Percentiles rank a stretch among this genome's conserved stretches.
Evolutionary conservation across 2,888 invertebrate genomes (phyloP).

Genomic region (Hylaea fasciaria): DNA sequence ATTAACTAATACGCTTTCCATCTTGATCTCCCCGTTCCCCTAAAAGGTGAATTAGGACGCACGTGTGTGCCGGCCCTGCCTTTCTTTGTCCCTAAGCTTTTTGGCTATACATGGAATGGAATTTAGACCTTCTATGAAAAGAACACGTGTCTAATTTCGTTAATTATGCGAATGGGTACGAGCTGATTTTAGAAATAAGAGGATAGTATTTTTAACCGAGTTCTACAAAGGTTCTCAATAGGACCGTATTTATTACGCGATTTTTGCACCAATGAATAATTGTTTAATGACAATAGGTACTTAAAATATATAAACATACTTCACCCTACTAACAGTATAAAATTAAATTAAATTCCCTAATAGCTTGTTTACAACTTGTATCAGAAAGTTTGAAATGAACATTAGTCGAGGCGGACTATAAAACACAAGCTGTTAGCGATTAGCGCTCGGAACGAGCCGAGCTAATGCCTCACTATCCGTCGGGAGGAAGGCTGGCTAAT

Average conservation of each 20-base stretch:
- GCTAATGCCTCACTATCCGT: constrained; percentile 10
- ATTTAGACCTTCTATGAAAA: constrained; percentile 18
- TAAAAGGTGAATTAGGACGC: constrained; percentile 40
- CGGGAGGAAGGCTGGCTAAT: too few species aligned
- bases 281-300: too few species aligned
- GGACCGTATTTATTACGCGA: too few species aligned
- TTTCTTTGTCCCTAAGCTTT: constrained; percentile 17
- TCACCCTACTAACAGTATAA: too few species aligned
- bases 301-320: too few species aligned
- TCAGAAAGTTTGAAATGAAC: constrained; percentile 26
- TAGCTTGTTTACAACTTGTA: not conserved
- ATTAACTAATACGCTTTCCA: constrained; percentile 27
- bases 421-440: constrained; percentile 34
- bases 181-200: too few species aligned
- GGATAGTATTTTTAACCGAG: too few species aligned
- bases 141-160: not conserved
- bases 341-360: not conserved
- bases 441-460: constrained; percentile 31
- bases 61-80: constrained; percentile 35
- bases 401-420: constrained; percentile 32
- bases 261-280: too few species aligned
- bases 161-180: not conserved
- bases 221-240: too few species aligned
- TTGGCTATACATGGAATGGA: constrained; percentile 18
- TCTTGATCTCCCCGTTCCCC: constrained; percentile 30